These are phyloP conservation scores for Rhopalosiphum nymphaeae DNA, from an alignment of 2,888 invertebrate species.

Conservation along the genomic window DNA sequence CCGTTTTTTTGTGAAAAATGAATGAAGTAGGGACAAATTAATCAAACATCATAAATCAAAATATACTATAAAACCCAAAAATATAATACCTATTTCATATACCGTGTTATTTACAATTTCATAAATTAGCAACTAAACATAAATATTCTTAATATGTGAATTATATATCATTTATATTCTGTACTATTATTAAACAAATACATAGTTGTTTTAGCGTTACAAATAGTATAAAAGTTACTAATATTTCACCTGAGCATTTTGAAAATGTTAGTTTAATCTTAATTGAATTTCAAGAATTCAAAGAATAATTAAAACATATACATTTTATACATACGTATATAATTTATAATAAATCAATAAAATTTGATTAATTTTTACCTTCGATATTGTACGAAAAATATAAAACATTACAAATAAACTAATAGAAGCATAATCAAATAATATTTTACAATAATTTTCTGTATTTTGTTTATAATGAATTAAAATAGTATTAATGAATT, in stretches of 20 bases:
- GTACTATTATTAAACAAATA: background rate
- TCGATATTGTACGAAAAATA: background rate
- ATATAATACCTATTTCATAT: background rate
- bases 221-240: background rate
- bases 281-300: background rate
- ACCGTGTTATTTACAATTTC: background rate
- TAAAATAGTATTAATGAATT: background rate
- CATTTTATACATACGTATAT: background rate
- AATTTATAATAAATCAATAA: background rate
- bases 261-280: background rate
- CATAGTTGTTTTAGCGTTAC: background rate
- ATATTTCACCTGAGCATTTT: background rate
- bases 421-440: background rate
- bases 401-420: background rate
- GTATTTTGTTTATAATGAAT: background rate
- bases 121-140: background rate
- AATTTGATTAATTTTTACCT: background rate
- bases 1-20: background rate
- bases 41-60: background rate
- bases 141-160: background rate
- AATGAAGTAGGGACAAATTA: background rate
- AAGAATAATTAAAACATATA: background rate
- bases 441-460: background rate
- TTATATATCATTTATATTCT: background rate
- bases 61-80: background rate